These are phyloP conservation scores for Drosophila lacertosa DNA, from an alignment of 1,140 invertebrate genomes.

Conservation along the genomic window DNA sequence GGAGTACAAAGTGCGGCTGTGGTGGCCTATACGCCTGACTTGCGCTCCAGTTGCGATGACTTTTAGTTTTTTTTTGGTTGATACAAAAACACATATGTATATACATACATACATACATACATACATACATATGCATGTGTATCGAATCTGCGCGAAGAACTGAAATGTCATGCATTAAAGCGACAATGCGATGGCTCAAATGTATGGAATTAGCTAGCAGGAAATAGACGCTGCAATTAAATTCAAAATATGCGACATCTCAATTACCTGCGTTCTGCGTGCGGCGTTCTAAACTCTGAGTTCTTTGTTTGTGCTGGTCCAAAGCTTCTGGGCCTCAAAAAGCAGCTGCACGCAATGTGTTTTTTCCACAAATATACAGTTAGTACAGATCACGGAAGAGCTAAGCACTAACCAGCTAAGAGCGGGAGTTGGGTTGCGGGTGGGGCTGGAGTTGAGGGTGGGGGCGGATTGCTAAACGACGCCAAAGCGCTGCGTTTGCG, in stretches of 20 bases:
- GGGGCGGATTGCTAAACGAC: background rate
- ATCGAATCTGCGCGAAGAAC: conserved; percentile 12
- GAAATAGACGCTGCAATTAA: conserved; percentile 31
- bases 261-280: conserved; percentile 21
- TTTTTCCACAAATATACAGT: conserved; percentile 24
- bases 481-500: conserved; percentile 5
- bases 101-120: background rate
- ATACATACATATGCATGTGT: background rate
- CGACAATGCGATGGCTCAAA: conserved; percentile 6
- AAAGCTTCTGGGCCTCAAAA: conserved; percentile 16
- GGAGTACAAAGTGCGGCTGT: conserved; percentile 14
- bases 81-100: background rate
- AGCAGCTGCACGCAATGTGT: conserved; percentile 30
- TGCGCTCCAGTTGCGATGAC: conserved; percentile 19
- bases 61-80: conserved; percentile 9
- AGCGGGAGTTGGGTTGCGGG: background rate
- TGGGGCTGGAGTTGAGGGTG: background rate
- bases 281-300: background rate
- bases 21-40: conserved; percentile 23
- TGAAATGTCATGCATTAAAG: conserved; percentile 13
- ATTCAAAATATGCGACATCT: conserved; percentile 26
- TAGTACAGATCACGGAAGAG: conserved; percentile 41
- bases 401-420: background rate
- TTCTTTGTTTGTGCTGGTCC: conserved; percentile 9
- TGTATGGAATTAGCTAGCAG: conserved; percentile 32